Percentiles rank a stretch among this genome's conserved stretches.
Conservation (phyloP, 2,113 vertebrate genomes). For the Callipepla squamata region DNA sequence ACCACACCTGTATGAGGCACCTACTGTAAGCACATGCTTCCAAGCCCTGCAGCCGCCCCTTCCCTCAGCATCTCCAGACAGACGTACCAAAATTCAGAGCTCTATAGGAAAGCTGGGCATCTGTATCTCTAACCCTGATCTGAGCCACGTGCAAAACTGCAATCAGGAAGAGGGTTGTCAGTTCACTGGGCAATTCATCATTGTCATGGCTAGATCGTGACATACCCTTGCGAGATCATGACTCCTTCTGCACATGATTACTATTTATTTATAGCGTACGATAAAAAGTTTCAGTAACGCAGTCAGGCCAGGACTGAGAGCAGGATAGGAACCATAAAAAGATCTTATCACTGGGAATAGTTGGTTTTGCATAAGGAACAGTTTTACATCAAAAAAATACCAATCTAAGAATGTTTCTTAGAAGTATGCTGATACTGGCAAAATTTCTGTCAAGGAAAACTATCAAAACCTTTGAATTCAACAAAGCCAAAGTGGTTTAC, state of each 20-base stretch:
- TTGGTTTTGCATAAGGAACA: background rate
- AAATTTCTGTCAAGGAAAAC: background rate
- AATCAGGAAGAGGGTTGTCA: background rate
- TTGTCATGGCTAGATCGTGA: background rate
- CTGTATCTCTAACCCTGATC: background rate
- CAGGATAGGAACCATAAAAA: constrained; percentile 33
- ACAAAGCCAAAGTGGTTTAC: background rate
- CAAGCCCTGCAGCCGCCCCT: background rate
- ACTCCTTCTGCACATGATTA: constrained; percentile 19
- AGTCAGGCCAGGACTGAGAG: constrained; percentile 13
- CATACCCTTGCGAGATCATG: background rate
- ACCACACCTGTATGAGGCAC: background rate
- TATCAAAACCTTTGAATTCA: constrained; percentile 7
- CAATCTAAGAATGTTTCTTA: background rate
- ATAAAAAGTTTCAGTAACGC: constrained; percentile 56
- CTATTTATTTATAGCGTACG: background rate
- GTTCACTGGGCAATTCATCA: background rate
- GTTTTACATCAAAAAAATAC: constrained; percentile 48
- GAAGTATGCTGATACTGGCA: constrained; percentile 18
- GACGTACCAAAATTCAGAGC: background rate
- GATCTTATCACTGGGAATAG: constrained; percentile 29
- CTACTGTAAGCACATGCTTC: rapidly evolving
- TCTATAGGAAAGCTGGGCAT: background rate
- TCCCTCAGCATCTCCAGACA: background rate
- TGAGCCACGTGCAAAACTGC: background rate